These are phyloP conservation scores for Tetramorium simillimum DNA, from an alignment of 1,140 invertebrate species.

Conservation along the genomic window DNA sequence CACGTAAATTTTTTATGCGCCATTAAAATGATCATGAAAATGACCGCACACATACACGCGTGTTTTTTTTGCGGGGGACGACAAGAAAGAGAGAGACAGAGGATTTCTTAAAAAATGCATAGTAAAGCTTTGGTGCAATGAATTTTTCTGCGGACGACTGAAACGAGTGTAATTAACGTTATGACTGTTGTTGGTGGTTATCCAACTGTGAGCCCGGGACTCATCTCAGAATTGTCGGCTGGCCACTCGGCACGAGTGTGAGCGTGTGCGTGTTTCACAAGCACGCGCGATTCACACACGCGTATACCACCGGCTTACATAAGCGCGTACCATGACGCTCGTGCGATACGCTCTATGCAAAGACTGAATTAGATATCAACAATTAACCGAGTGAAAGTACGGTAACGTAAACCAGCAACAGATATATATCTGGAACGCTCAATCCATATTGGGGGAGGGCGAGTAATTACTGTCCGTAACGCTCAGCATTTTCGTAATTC, in stretches of 20 bases:
- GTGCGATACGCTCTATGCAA: conserved; percentile 34
- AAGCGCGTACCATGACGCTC: conserved; percentile 25
- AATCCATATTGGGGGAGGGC: background rate
- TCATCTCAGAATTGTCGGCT: conserved; percentile 66
- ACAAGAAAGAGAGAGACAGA: background rate
- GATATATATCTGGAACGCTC: conserved; percentile 35
- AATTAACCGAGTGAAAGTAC: conserved; percentile 65
- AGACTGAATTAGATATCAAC: conserved; percentile 69
- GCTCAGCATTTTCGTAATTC: conserved; percentile 27
- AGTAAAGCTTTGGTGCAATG: conserved; percentile 43
- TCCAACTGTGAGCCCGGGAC: conserved; percentile 54
- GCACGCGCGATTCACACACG: conserved; percentile 20
- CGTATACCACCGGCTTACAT: background rate
- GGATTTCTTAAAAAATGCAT: conserved; percentile 7
- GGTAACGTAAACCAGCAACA: conserved; percentile 38
- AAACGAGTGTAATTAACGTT: conserved; percentile 71
- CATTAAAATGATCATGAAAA: conserved; percentile 70
- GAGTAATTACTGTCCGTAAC: conserved; percentile 40
- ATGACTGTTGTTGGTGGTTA: conserved; percentile 65
- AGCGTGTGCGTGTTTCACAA: background rate
- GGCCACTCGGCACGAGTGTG: background rate
- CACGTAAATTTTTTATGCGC: conserved; percentile 70
- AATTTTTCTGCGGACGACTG: conserved; percentile 57
- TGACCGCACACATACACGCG: background rate
- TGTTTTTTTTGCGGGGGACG: background rate